phyloP scores from a whole-genome alignment of 2,888 invertebrate genomes.

The Neocrepidodera transversa region DNA sequence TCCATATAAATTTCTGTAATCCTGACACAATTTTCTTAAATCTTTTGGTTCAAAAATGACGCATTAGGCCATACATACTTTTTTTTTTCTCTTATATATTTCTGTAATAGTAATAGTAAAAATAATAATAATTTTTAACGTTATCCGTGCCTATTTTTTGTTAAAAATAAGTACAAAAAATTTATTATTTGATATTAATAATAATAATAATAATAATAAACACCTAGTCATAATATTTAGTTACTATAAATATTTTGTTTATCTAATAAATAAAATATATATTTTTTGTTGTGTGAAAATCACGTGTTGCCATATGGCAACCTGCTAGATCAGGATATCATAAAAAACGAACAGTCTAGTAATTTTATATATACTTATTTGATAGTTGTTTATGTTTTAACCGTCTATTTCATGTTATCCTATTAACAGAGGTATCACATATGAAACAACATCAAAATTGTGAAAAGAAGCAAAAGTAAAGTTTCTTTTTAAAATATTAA shows the following conservation, averaged over 20 bases:
- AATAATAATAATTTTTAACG: too few species aligned
- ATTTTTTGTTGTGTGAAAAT: constrained; percentile 7
- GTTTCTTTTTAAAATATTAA: not conserved
- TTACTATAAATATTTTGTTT: too few species aligned
- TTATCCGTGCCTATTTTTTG: too few species aligned
- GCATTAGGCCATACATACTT: not conserved
- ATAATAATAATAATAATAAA: not conserved
- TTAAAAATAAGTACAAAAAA: too few species aligned
- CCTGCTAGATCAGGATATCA: constrained; percentile 5
- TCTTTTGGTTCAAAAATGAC: constrained; percentile 3
- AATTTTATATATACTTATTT: not conserved
- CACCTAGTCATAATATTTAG: not conserved
- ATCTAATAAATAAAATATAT: too few species aligned
- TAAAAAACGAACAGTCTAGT: not conserved
- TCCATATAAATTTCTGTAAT: not conserved
- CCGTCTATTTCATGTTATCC: not conserved
- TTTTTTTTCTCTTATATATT: too few species aligned
- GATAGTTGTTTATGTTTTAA: constrained; percentile 11
- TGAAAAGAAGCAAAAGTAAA: not conserved
- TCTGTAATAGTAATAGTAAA: too few species aligned
- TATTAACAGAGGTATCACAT: constrained; percentile 11
- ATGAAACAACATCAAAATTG: not conserved
- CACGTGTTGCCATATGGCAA: constrained; percentile 18
- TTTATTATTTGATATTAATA: too few species aligned
- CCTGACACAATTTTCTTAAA: not conserved